phyloP scores from a whole-genome alignment of 1,140 invertebrate species.

The Teleopsis dalmanni region DNA sequence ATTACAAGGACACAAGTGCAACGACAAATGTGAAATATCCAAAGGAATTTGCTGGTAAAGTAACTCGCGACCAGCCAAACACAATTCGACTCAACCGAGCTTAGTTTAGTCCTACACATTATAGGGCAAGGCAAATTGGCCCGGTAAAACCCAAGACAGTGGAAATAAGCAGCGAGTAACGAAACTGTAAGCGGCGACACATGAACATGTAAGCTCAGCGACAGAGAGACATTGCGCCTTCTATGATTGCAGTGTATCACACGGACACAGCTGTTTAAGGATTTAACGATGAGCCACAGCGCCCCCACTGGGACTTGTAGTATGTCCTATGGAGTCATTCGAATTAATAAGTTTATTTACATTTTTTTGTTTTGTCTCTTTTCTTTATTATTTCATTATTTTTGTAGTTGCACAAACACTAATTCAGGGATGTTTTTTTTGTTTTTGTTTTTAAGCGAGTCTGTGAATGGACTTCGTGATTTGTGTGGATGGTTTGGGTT shows the following conservation, averaged over 20 bases:
- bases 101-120: too few relatives aligned
- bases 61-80: not conserved
- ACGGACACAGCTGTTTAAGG: slow-evolving; percentile 10
- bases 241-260: slow-evolving; percentile 1
- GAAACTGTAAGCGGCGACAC: not conserved
- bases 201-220: not conserved
- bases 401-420: not conserved
- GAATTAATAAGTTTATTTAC: not conserved
- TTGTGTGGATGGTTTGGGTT: not conserved
- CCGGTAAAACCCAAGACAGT: not conserved
- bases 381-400: not conserved
- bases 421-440: not conserved
- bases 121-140: not conserved
- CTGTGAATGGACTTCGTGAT: not conserved
- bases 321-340: not conserved
- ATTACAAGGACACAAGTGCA: not conserved
- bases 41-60: not conserved
- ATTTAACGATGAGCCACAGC: slow-evolving; percentile 5
- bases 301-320: not conserved
- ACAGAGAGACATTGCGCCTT: not conserved
- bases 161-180: not conserved
- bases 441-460: not conserved
- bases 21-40: slow-evolving; percentile 10
- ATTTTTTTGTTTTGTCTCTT: too few relatives aligned
- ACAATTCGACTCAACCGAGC: not conserved